Conservation (phyloP, 1,140 invertebrate genomes). For the Orchestia grillus region DNA sequence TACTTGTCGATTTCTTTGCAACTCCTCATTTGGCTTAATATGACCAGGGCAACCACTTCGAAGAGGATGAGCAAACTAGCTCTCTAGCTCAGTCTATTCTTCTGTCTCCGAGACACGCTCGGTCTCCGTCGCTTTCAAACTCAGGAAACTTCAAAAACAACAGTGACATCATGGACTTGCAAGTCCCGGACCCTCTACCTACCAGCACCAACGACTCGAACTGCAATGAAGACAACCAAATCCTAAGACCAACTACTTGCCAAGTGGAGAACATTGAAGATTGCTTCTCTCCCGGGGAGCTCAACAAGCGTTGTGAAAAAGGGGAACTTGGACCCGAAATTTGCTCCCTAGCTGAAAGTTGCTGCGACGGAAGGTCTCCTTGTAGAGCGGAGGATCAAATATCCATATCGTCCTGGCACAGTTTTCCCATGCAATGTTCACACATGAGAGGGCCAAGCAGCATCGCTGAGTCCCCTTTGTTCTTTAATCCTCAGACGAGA, state of each 20-base stretch:
- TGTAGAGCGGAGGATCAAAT: conserved; percentile 23
- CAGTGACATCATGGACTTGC: conserved; percentile 33
- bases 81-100: not conserved
- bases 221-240: not conserved
- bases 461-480: not conserved
- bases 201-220: not conserved
- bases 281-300: not conserved
- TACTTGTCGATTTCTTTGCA: not conserved
- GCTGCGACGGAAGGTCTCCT: conserved; percentile 28
- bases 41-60: not conserved
- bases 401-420: conserved; percentile 28
- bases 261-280: not conserved
- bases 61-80: conserved; percentile 34
- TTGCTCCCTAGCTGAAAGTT: conserved; percentile 38
- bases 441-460: conserved; percentile 3
- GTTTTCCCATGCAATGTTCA: conserved; percentile 17
- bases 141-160: not conserved
- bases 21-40: not conserved
- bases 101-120: not conserved
- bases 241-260: not conserved
- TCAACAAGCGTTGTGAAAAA: not conserved
- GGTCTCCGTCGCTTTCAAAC: not conserved
- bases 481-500: not conserved
- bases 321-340: conserved; percentile 17
- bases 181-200: not conserved